Evolutionary conservation across 2,797 vertebrate species (phyloP).

Genomic region (Gambusia yucatana): DNA sequence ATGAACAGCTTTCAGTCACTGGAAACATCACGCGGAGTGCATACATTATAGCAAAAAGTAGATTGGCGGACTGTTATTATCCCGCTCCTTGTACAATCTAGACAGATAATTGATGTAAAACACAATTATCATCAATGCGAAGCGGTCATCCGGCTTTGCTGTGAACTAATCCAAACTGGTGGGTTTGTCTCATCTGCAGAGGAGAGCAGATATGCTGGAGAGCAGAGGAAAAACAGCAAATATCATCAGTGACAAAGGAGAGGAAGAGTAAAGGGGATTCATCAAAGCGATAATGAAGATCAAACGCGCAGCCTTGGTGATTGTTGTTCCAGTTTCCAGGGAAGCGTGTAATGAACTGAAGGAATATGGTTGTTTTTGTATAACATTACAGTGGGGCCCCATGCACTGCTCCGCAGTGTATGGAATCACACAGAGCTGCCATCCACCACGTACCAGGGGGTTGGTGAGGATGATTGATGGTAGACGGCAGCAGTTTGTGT

Average conservation of each 20-base stretch:
- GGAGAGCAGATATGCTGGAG: conserved; percentile 49
- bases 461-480: conserved; percentile 62
- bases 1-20: conserved; percentile 62
- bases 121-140: conserved; percentile 74
- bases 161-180: conserved; percentile 61
- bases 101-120: conserved; percentile 77
- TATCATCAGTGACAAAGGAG: conserved; percentile 37
- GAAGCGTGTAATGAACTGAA: conserved; percentile 82
- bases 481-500: conserved; percentile 38
- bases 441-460: conserved; percentile 32
- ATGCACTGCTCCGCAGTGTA: conserved; percentile 34
- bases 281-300: conserved; percentile 82
- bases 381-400: conserved; percentile 56
- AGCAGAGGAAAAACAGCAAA: conserved; percentile 19
- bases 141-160: conserved; percentile 55
- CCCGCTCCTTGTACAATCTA: conserved; percentile 66
- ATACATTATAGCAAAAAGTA: conserved; percentile 54
- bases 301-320: conserved; percentile 67
- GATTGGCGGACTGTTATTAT: conserved; percentile 63
- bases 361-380: conserved; percentile 69
- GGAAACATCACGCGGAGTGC: conserved; percentile 51
- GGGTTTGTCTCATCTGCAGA: conserved; percentile 69
- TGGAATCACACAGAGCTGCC: conserved; percentile 57
- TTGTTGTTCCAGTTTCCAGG: conserved; percentile 76
- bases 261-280: conserved; percentile 55